Conservation (phyloP, 2,888 invertebrate genomes). For the Lepetodrilus schrolli region DNA sequence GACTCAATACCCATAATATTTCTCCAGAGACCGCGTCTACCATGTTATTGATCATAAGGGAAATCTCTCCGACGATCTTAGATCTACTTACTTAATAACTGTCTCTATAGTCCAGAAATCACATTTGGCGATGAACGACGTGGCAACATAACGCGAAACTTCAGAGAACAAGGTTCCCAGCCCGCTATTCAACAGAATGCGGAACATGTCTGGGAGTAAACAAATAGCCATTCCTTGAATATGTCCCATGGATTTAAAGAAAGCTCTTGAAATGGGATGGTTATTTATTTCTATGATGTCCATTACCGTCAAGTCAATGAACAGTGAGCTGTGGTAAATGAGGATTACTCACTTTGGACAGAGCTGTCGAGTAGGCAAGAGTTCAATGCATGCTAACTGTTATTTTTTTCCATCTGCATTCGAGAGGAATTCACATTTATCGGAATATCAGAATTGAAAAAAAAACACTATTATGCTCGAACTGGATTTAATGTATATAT, state of each 20-base stretch:
- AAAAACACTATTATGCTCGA: too few relatives aligned
- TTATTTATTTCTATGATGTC: background rate
- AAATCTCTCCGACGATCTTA: background rate
- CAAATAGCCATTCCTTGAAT: background rate
- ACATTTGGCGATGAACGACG: background rate
- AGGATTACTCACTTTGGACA: too few relatives aligned
- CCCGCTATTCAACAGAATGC: background rate
- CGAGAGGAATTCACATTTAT: too few relatives aligned
- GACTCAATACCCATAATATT: too few relatives aligned
- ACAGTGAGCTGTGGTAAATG: too few relatives aligned
- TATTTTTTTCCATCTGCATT: too few relatives aligned
- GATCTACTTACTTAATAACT: slow-evolving; percentile 17
- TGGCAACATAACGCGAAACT: background rate
- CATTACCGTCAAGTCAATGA: too few relatives aligned
- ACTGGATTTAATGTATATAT: too few relatives aligned
- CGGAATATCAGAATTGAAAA: too few relatives aligned
- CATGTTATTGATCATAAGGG: background rate
- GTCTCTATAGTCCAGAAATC: background rate
- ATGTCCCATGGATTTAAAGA: background rate
- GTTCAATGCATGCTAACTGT: too few relatives aligned
- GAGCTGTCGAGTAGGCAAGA: too few relatives aligned
- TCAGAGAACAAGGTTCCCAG: too few relatives aligned
- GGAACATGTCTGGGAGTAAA: background rate
- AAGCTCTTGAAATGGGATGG: background rate
- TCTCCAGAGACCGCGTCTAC: background rate